Conservation (phyloP, 1,140 invertebrate genomes). For the Lutraria rhynchaena region DNA sequence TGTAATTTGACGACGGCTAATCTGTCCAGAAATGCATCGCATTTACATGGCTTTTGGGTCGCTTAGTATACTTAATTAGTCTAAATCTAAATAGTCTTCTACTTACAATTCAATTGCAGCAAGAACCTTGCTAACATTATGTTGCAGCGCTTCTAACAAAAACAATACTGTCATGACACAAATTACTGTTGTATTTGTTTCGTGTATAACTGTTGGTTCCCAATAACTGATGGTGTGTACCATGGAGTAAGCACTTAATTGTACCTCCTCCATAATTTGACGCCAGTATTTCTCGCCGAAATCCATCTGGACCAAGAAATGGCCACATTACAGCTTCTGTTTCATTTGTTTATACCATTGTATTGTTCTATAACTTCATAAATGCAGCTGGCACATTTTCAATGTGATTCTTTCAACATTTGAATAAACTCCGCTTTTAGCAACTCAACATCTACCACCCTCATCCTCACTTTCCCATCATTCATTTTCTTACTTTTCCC, state of each 20-base stretch:
- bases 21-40: conserved; percentile 18
- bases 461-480: conserved; percentile 38
- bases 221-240: conserved; percentile 34
- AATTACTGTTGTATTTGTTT: neutral
- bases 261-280: conserved; percentile 51
- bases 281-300: conserved; percentile 59
- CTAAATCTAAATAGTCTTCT: too few relatives aligned
- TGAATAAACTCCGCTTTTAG: conserved; percentile 43
- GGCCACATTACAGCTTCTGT: conserved; percentile 24
- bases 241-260: conserved; percentile 48
- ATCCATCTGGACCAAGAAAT: conserved; percentile 59
- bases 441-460: conserved; percentile 19
- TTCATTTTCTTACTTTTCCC: conserved; percentile 41
- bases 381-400: conserved; percentile 40
- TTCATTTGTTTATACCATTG: conserved; percentile 32
- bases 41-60: neutral
- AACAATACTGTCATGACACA: conserved; percentile 26
- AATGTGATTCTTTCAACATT: conserved; percentile 4
- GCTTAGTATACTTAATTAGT: neutral
- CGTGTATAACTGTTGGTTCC: conserved; percentile 52
- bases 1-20: conserved; percentile 8
- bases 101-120: neutral
- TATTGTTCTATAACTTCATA: conserved; percentile 26
- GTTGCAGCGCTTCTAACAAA: conserved; percentile 39
- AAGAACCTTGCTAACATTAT: conserved; percentile 18